A percentile compares a stretch with the other conserved stretches of the same genome.
Conservation (phyloP, 37 sponge, comb jelly and placozoan species). For the Lycopodina hypogea region DNA sequence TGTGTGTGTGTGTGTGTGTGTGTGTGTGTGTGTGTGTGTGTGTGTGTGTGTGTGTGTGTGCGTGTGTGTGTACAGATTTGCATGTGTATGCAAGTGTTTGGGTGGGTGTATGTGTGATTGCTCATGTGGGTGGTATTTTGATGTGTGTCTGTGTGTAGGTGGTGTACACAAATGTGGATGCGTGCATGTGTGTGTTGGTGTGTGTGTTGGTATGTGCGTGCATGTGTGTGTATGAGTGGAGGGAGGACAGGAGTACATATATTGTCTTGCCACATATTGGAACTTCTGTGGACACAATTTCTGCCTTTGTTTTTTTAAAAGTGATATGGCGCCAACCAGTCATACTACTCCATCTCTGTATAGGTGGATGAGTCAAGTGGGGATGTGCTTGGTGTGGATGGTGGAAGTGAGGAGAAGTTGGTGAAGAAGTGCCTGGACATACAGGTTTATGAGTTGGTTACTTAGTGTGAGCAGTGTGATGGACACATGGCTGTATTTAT, state of each 20-base stretch:
- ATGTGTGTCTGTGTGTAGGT: too few relatives aligned
- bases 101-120: slow-evolving; percentile 1
- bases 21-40: too few relatives aligned
- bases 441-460: neutral
- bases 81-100: neutral
- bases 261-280: too few relatives aligned
- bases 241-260: too few relatives aligned
- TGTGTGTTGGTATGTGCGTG: neutral
- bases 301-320: too few relatives aligned
- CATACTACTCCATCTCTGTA: neutral
- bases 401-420: neutral
- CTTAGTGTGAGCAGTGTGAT: neutral
- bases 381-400: neutral
- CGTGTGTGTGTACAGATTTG: too few relatives aligned
- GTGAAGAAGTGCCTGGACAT: neutral
- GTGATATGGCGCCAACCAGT: neutral
- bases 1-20: too few relatives aligned
- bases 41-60: slow-evolving; percentile 1
- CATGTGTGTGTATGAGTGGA: neutral
- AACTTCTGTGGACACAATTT: too few relatives aligned
- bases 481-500: neutral
- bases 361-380: neutral
- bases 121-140: neutral
- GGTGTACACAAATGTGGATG: neutral
- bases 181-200: too few relatives aligned